A percentile compares a stretch with the other conserved stretches of the same genome.
phyloP scores from a whole-genome alignment of 2,888 invertebrate genomes.

The Oscheius sp. region DNA sequence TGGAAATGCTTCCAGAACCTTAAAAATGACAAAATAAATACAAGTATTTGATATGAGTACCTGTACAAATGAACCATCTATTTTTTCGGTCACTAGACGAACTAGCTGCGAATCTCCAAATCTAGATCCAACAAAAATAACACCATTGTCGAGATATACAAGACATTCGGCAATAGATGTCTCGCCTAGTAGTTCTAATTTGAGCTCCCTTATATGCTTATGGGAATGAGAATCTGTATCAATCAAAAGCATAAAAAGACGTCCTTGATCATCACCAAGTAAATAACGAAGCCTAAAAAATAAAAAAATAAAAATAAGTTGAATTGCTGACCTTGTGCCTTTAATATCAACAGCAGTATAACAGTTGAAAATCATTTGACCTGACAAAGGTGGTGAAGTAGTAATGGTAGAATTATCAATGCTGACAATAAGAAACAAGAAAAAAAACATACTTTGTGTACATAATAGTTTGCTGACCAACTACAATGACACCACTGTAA shows the following conservation, averaged over 20 bases:
- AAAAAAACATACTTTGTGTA: slow-evolving; percentile 80
- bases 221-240: slow-evolving; percentile 76
- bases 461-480: slow-evolving; percentile 95
- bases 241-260: slow-evolving; percentile 92
- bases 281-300: slow-evolving; percentile 71
- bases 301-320: neutral
- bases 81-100: slow-evolving; percentile 68
- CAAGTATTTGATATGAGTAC: slow-evolving; percentile 71
- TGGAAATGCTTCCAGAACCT: slow-evolving; percentile 88
- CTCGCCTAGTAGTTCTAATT: slow-evolving; percentile 70
- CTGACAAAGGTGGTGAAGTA: slow-evolving; percentile 56
- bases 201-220: slow-evolving; percentile 1
- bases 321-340: slow-evolving; percentile 25
- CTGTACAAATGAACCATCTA: slow-evolving; percentile 82
- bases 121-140: slow-evolving; percentile 90
- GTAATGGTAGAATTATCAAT: slow-evolving; percentile 2
- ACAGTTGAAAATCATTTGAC: slow-evolving; percentile 92
- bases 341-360: slow-evolving; percentile 91
- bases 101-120: slow-evolving; percentile 95
- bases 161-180: slow-evolving; percentile 89
- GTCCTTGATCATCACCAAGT: slow-evolving; percentile 90
- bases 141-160: slow-evolving; percentile 96
- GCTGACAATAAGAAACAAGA: no score
- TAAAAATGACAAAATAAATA: neutral
- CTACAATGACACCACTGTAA: slow-evolving; percentile 90